Base-by-base conservation (phyloP, 2,888 invertebrate genomes). In the Synergus umbraculus region DNA sequence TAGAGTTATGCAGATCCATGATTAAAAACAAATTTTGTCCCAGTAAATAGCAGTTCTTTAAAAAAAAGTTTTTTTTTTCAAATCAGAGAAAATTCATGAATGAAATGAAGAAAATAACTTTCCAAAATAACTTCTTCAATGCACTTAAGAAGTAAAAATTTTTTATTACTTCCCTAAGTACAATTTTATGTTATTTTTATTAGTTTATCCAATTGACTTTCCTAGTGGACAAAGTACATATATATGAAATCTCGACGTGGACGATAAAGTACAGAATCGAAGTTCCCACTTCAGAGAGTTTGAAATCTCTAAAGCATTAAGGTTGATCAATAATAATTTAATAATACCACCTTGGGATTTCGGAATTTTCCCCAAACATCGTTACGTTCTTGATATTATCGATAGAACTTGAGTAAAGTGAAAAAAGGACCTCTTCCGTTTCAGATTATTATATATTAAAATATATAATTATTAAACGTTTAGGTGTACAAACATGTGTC, bases 401-500 rank as follows among this genome's bases (percentile, higher is more conserved):
- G 49, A 49, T 1, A 49, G 15, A 15, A 5, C 15, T 49, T 49
- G 4, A 13, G 15, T 13, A 29, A 29, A 29, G 22, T 29, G 22
- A 29, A 49, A 15, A 49, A 49, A 49, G 15, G 15, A 49, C 4
- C 49, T 5, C 15, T 49, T 4, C 4, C 5, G 15, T 15, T 49
- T 13, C 13, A 49, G 49, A 49, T 49, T 5, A 49, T 49, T 5
- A 49, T 1, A 13, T 2, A n/a, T 10, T 29, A 18, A 76, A 29
- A 13, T 7, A 4, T 44, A 41, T 43, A 41, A 10, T n/a, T 58
- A 66, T 66, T 2, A 29, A 29, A 29, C 22, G 22, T 29, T 29
- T 29, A 29, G 22, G 22, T 29, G 22, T 29, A 29, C 22, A 29
- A 29, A 29, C 22, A 78, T 69, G 78, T 79, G 37, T 64, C 37